phyloP scores from a whole-genome alignment of 2,888 invertebrate species.

The Agrilus mali region DNA sequence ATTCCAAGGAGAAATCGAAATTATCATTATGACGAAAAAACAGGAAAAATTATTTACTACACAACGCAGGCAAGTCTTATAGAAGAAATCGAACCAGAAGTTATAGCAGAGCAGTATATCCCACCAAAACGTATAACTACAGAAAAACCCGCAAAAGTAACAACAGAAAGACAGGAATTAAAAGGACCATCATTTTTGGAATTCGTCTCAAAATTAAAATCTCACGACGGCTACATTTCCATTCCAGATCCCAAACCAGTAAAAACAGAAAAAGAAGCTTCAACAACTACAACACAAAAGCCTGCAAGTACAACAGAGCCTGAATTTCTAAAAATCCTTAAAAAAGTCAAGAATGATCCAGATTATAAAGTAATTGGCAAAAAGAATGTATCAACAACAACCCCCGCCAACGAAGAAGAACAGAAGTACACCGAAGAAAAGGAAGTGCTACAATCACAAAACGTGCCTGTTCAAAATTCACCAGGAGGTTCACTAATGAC shows the following conservation, averaged over 20 bases:
- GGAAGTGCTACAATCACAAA: conserved; percentile 7
- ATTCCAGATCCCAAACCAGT: conserved; percentile 30
- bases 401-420: conserved; percentile 10
- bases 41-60: conserved; percentile 28
- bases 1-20: conserved; percentile 29
- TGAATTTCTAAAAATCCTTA: conserved; percentile 26
- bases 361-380: conserved; percentile 27
- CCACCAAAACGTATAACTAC: conserved; percentile 5
- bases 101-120: not conserved
- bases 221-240: conserved; percentile 20
- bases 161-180: conserved; percentile 9
- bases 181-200: conserved; percentile 25
- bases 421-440: conserved; percentile 5
- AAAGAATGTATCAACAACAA: conserved; percentile 16
- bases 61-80: conserved; percentile 17
- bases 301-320: conserved; percentile 21
- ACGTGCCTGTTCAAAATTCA: conserved; percentile 20
- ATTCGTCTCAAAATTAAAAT: conserved; percentile 25
- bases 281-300: conserved; percentile 12
- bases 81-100: conserved; percentile 11
- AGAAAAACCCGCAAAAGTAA: conserved; percentile 15
- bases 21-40: conserved; percentile 30
- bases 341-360: conserved; percentile 21
- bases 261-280: conserved; percentile 16
- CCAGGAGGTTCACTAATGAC: conserved; percentile 18